These are phyloP conservation scores for Drosophila robusta DNA, from an alignment of 2,888 invertebrate genomes.

Conservation along the genomic window DNA sequence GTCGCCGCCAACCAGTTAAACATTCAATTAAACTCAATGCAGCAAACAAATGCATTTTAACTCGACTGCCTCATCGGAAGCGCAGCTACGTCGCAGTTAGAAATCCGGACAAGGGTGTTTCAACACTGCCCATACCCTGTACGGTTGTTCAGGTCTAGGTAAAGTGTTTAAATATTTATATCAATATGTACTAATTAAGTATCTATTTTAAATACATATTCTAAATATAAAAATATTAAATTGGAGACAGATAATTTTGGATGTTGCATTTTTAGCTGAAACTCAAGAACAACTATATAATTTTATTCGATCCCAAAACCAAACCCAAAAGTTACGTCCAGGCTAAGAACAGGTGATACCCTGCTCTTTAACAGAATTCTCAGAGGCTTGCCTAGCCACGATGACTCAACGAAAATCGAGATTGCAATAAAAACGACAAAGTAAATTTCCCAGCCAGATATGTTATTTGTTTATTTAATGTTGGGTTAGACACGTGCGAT, in stretches of 20 bases:
- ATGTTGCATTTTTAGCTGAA: too few species aligned
- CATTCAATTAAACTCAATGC: constrained; percentile 14
- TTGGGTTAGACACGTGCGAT: neutral
- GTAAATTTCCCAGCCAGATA: neutral
- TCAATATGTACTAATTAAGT: too few species aligned
- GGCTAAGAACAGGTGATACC: too few species aligned
- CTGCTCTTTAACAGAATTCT: too few species aligned
- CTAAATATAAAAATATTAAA: too few species aligned
- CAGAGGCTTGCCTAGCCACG: neutral
- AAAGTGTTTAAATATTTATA: too few species aligned
- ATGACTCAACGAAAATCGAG: neutral
- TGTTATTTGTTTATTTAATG: neutral
- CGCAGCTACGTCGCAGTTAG: neutral
- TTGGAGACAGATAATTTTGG: too few species aligned
- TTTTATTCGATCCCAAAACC: too few species aligned
- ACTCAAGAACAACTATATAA: too few species aligned
- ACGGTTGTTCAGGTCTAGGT: too few species aligned
- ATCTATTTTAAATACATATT: too few species aligned
- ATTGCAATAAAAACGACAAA: neutral
- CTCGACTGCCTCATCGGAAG: neutral
- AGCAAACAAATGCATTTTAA: constrained; percentile 7
- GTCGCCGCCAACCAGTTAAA: constrained; percentile 2
- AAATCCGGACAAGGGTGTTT: neutral
- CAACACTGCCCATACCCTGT: neutral
- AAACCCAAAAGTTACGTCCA: too few species aligned